These are phyloP conservation scores for Myotis daubentonii DNA, from an alignment of 2,797 vertebrate species.

Conservation along the genomic window DNA sequence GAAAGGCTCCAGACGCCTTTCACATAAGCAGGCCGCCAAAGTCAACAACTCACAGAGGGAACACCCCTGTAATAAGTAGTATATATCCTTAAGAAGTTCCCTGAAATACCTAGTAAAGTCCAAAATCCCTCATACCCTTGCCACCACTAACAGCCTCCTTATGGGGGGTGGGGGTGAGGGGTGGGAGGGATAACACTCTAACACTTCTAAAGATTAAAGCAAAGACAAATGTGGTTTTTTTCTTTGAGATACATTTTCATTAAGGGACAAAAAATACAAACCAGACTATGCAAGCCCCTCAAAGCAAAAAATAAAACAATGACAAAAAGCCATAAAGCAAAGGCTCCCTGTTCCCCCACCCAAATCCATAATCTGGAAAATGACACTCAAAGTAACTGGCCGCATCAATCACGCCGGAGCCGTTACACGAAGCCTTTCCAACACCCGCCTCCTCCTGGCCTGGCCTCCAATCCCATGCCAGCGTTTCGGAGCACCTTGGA, in stretches of 20 bases:
- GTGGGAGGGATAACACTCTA: background rate
- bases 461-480: background rate
- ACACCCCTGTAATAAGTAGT: fast-evolving
- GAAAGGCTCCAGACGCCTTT: background rate
- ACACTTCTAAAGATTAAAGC: conserved; percentile 3
- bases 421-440: conserved; percentile 11
- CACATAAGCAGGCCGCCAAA: background rate
- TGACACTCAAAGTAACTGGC: conserved; percentile 65
- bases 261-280: conserved; percentile 55
- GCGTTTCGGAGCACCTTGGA: conserved; percentile 55
- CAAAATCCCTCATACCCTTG: background rate
- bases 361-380: conserved; percentile 53
- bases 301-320: conserved; percentile 32
- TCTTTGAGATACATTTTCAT: conserved; percentile 69
- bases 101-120: background rate
- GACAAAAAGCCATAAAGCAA: background rate
- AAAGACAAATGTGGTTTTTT: background rate
- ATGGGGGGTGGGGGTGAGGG: too few relatives aligned
- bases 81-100: background rate
- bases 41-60: background rate
- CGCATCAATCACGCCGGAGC: conserved; percentile 45
- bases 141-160: background rate
- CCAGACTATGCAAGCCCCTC: conserved; percentile 35
- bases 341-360: background rate
- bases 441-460: background rate